These are phyloP conservation scores for Epizoanthus scotinus DNA, from an alignment of 92 coral and sea anemone species.

Conservation along the genomic window DNA sequence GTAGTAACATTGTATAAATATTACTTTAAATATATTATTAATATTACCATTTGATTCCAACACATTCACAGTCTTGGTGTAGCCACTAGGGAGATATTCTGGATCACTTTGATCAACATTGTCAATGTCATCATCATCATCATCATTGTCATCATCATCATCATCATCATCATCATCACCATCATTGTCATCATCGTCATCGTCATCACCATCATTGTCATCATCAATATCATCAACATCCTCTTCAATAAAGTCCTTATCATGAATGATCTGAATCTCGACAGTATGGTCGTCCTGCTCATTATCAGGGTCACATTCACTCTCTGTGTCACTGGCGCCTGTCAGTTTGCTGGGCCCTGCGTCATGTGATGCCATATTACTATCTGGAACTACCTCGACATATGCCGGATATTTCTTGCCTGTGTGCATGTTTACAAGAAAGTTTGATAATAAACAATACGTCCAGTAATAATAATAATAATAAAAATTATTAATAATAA, in stretches of 20 bases:
- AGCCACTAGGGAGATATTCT: not conserved
- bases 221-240: not conserved
- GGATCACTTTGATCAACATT: conserved; percentile 23
- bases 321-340: not conserved
- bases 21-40: not conserved
- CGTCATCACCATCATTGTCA: not conserved
- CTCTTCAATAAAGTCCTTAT: conserved; percentile 1
- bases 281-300: conserved; percentile 7
- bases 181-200: not conserved
- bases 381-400: conserved; percentile 46
- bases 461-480: too few relatives aligned
- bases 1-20: too few relatives aligned
- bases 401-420: conserved; percentile 51
- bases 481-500: too few relatives aligned
- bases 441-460: too few relatives aligned
- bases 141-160: conserved; percentile 24
- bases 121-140: not conserved
- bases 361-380: conserved; percentile 55
- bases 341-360: not conserved
- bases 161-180: conserved; percentile 21
- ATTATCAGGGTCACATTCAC: not conserved
- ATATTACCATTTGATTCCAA: not conserved
- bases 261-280: conserved; percentile 21
- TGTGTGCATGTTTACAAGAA: not conserved
- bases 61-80: not conserved